Evolutionary conservation across 2,888 invertebrate genomes (phyloP).

Genomic region (Himalopsyche japonica): DNA sequence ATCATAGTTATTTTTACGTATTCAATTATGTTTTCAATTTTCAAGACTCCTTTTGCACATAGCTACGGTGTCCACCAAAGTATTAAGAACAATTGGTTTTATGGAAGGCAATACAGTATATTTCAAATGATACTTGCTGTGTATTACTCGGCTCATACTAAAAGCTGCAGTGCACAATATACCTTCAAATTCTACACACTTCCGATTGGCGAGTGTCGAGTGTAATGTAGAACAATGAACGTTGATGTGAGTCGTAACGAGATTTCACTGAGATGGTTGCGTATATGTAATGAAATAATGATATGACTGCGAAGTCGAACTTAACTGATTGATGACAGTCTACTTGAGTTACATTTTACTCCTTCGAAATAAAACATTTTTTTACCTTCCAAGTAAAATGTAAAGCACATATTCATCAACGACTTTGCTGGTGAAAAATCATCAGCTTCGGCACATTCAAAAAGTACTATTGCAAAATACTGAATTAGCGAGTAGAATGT

Average conservation of each 20-base stretch:
- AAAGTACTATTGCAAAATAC: conserved; percentile 70
- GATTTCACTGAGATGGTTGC: not conserved
- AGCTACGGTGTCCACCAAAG: too few relatives aligned
- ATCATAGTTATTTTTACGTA: too few relatives aligned
- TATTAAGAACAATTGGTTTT: too few relatives aligned
- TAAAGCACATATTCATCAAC: conserved; percentile 77
- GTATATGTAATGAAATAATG: not conserved
- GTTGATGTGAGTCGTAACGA: not conserved
- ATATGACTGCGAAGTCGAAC: not conserved
- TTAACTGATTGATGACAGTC: not conserved
- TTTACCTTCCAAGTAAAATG: conserved; percentile 70
- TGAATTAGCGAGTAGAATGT: conserved; percentile 72
- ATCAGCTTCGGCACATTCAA: conserved; percentile 72
- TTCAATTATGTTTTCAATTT: too few relatives aligned
- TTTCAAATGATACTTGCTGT: too few relatives aligned
- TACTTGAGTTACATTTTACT: not conserved
- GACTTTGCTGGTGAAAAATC: conserved; percentile 72
- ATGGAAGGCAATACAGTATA: too few relatives aligned
- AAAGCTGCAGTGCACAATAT: too few relatives aligned
- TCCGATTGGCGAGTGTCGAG: too few relatives aligned
- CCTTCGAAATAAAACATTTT: not conserved
- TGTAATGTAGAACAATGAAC: not conserved
- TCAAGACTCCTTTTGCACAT: too few relatives aligned
- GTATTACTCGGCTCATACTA: too few relatives aligned
- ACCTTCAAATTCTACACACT: too few relatives aligned